Conservation (phyloP, 2,888 invertebrate genomes). For the Fissipunctia ypsillon region DNA sequence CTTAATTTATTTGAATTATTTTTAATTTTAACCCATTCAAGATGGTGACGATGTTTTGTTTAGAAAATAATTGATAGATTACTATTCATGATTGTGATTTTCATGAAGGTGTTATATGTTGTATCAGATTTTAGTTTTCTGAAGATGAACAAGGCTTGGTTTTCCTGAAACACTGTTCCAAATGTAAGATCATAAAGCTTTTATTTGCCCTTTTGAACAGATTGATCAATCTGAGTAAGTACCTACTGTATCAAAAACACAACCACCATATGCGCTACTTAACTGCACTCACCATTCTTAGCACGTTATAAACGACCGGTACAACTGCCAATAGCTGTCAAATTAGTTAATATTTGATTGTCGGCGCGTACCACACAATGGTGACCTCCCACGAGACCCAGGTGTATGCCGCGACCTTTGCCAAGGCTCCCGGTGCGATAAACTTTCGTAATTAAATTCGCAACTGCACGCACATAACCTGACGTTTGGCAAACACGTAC, state of each 20-base stretch:
- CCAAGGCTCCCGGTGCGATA: slow-evolving; percentile 73
- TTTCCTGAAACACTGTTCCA: background rate
- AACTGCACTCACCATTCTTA: background rate
- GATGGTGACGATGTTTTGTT: background rate
- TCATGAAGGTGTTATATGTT: background rate
- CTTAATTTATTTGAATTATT: no score
- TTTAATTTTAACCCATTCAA: background rate
- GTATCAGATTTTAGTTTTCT: background rate
- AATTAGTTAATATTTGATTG: slow-evolving; percentile 51
- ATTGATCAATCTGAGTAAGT: no score
- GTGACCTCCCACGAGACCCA: slow-evolving; percentile 58
- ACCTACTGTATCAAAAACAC: no score
- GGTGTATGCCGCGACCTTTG: slow-evolving; percentile 69
- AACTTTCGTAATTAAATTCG: slow-evolving; percentile 77
- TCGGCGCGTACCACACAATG: slow-evolving; percentile 30
- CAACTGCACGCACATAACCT: slow-evolving; percentile 64
- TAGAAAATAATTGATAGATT: background rate
- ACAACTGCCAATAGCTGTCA: slow-evolving; percentile 32
- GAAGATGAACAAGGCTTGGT: background rate
- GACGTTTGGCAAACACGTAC: slow-evolving; percentile 61
- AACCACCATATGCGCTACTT: background rate
- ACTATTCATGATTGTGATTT: background rate
- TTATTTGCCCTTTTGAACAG: background rate
- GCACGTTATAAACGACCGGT: slow-evolving; percentile 11
- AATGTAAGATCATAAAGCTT: background rate